Evolutionary conservation across 2,888 invertebrate genomes (phyloP).

Genomic region (Machimus atricapillus): DNA sequence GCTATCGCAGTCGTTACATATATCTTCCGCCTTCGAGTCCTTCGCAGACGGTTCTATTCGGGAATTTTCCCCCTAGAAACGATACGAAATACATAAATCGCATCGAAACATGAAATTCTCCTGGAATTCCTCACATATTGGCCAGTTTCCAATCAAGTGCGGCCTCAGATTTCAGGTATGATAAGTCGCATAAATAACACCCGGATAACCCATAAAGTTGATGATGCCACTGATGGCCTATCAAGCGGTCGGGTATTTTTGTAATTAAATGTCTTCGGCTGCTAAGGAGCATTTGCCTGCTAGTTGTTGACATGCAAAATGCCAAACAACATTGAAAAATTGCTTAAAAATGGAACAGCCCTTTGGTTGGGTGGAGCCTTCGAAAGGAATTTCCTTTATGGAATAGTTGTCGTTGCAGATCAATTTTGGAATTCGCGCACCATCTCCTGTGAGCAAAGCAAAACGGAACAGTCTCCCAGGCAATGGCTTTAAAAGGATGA

Average conservation of each 20-base stretch:
- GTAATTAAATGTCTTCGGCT: not conserved
- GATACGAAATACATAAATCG: not conserved
- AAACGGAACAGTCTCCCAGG: not conserved
- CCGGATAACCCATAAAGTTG: not conserved
- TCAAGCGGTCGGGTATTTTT: not conserved
- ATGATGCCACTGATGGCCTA: not conserved
- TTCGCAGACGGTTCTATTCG: not conserved
- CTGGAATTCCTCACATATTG: not conserved
- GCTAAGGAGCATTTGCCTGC: not conserved
- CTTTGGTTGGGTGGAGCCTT: not conserved
- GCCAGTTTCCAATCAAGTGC: slow-evolving; percentile 13
- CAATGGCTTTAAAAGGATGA: not conserved
- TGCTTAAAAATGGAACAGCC: not conserved
- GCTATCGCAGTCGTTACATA: not conserved
- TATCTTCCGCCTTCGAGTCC: not conserved
- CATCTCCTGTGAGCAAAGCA: not conserved
- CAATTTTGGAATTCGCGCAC: not conserved
- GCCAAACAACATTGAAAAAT: not conserved
- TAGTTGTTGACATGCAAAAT: not conserved
- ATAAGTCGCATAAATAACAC: not conserved
- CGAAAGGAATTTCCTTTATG: not conserved
- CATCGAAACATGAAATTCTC: not conserved
- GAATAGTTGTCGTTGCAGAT: not conserved
- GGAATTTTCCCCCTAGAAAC: not conserved
- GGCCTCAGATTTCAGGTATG: not conserved